Conservation (phyloP, 2,113 vertebrate genomes). For the Apteryx mantelli region DNA sequence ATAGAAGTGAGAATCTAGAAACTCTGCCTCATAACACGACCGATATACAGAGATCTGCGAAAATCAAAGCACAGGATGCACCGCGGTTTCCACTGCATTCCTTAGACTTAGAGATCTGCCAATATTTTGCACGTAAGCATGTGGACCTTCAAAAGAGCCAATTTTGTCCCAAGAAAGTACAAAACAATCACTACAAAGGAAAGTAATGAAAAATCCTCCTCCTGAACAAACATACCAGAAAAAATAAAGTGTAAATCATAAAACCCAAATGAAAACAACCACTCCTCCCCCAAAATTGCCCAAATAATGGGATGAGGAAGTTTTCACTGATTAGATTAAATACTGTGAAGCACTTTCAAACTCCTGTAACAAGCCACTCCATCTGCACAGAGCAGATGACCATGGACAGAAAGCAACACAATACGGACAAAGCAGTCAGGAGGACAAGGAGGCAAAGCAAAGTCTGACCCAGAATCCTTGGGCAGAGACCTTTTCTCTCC, state of each 20-base stretch:
- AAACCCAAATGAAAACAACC: conserved; percentile 64
- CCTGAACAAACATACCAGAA: conserved; percentile 69
- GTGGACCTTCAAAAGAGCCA: conserved; percentile 74
- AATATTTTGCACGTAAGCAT: conserved; percentile 71
- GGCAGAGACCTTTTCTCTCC: conserved; percentile 44
- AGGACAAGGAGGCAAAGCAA: not conserved
- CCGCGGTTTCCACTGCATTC: conserved; percentile 68
- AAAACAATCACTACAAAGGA: conserved; percentile 77
- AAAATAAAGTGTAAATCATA: conserved; percentile 63
- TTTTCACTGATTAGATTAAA: conserved; percentile 74
- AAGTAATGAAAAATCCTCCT: conserved; percentile 71
- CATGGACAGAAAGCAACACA: conserved; percentile 46
- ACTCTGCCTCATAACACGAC: not conserved
- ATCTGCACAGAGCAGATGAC: conserved; percentile 28
- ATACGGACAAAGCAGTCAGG: not conserved
- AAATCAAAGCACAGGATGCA: conserved; percentile 77
- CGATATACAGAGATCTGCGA: conserved; percentile 21
- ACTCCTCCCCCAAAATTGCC: conserved; percentile 66
- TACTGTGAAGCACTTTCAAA: conserved; percentile 61
- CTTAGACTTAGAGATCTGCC: conserved; percentile 65
- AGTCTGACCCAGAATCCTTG: conserved; percentile 6
- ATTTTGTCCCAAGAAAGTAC: conserved; percentile 70
- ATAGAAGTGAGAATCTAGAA: conserved; percentile 17
- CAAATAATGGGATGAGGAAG: conserved; percentile 69
- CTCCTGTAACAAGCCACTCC: conserved; percentile 59